These are phyloP conservation scores for Craseonycteris thonglongyai DNA, from an alignment of 2,113 vertebrate genomes.

Conservation along the genomic window DNA sequence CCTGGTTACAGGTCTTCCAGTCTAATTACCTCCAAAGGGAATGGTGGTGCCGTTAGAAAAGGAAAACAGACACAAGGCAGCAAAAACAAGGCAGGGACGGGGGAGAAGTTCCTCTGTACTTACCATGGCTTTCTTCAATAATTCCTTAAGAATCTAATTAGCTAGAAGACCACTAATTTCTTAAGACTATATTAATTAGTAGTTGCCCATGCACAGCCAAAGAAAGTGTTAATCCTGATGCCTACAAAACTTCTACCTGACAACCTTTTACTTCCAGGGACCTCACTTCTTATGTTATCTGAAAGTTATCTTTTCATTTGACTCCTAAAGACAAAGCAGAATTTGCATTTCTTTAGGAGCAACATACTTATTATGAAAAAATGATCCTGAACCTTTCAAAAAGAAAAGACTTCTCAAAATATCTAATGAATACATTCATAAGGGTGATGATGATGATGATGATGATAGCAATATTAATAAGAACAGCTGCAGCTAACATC, in stretches of 20 bases:
- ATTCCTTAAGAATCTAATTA: background rate
- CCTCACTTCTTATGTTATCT: background rate
- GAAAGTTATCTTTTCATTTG: background rate
- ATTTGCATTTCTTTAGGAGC: background rate
- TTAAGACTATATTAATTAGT: background rate
- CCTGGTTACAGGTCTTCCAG: background rate
- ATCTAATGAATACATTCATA: background rate
- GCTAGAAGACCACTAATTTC: background rate
- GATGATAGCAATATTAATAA: background rate
- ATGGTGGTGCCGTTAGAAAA: background rate
- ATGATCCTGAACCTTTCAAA: background rate
- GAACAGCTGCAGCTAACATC: background rate
- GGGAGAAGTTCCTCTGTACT: background rate
- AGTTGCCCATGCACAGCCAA: background rate
- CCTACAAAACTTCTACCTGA: background rate
- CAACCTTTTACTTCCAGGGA: background rate
- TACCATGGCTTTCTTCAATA: background rate
- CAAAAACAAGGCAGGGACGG: rapidly evolving
- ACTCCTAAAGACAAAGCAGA: background rate
- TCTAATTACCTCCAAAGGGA: background rate
- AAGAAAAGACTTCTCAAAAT: background rate
- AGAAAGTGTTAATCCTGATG: background rate
- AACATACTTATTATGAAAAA: background rate
- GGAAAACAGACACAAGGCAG: background rate
- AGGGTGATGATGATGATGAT: background rate